These are phyloP conservation scores for Bombus vancouverensis DNA, from an alignment of 1,140 invertebrate genomes.

Conservation along the genomic window DNA sequence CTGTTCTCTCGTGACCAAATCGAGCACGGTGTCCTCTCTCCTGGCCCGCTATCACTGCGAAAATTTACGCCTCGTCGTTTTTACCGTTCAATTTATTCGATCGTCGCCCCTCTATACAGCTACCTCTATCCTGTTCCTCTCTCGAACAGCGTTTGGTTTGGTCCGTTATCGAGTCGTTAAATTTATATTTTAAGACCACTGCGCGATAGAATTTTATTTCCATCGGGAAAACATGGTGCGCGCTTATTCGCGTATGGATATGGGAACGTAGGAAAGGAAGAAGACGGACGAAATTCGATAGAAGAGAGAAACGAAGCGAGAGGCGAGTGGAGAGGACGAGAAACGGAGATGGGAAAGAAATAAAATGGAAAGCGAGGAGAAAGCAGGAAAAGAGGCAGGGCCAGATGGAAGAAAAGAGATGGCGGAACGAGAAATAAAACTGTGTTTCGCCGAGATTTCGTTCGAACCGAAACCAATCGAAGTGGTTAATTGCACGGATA, in stretches of 20 bases:
- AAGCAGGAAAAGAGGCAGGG: no score
- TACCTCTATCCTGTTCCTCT: background rate
- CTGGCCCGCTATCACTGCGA: background rate
- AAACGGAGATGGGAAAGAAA: background rate
- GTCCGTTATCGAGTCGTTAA: conserved; percentile 22
- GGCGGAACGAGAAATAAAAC: background rate
- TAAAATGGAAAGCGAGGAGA: no score
- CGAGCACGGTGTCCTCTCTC: conserved; percentile 24
- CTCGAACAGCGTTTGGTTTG: background rate
- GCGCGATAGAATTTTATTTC: background rate
- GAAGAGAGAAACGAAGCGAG: background rate
- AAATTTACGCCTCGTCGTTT: conserved; percentile 28
- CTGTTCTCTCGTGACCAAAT: conserved; percentile 52
- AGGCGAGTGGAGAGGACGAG: background rate
- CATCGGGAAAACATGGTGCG: no score
- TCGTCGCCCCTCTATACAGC: background rate
- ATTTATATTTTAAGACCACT: conserved; percentile 12
- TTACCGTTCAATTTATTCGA: conserved; percentile 35
- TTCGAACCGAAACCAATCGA: conserved; percentile 14
- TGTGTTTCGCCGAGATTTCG: background rate
- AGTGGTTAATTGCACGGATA: conserved; percentile 26
- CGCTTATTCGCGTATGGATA: no score
- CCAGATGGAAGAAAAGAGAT: background rate
- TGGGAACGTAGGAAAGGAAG: no score
- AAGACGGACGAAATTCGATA: background rate